Percentiles rank a stretch among this genome's conserved stretches.
Conservation (phyloP, 2,797 vertebrate genomes). For the Hippoglossus hippoglossus region DNA sequence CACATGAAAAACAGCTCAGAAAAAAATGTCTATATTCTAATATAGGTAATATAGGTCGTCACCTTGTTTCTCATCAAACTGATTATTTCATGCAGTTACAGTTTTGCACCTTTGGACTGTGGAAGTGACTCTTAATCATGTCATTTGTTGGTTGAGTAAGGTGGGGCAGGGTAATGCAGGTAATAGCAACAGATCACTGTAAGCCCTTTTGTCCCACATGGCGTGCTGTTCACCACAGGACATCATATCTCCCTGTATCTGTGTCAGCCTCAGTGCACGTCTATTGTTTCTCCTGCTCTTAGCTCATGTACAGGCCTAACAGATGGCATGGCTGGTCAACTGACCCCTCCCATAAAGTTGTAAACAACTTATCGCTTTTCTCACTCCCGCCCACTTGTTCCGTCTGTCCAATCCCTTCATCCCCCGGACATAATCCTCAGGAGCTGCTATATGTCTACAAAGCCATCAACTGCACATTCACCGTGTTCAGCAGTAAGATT, state of each 20-base stretch:
- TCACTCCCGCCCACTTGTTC: slow-evolving; percentile 27
- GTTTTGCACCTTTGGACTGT: slow-evolving; percentile 16
- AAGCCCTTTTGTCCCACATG: slow-evolving; percentile 66
- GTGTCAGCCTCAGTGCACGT: slow-evolving; percentile 42
- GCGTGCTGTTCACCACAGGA: slow-evolving; percentile 53
- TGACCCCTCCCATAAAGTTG: slow-evolving; percentile 67
- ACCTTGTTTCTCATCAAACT: neutral
- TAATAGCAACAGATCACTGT: slow-evolving; percentile 54
- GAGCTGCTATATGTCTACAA: slow-evolving; percentile 35
- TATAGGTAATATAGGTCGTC: neutral
- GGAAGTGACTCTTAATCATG: slow-evolving; percentile 18
- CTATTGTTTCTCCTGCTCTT: slow-evolving; percentile 59
- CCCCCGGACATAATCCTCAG: slow-evolving; percentile 61
- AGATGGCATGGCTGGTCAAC: slow-evolving; percentile 70
- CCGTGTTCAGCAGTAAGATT: neutral
- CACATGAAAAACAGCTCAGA: neutral
- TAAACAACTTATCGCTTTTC: slow-evolving; percentile 74
- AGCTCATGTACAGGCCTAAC: slow-evolving; percentile 51
- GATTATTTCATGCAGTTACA: slow-evolving; percentile 7
- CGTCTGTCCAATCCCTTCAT: slow-evolving; percentile 55
- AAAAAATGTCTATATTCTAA: neutral
- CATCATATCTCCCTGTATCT: slow-evolving; percentile 56
- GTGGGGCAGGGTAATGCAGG: slow-evolving; percentile 45
- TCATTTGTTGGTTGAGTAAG: slow-evolving; percentile 26
- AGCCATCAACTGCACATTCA: slow-evolving; percentile 13